A percentile compares a stretch with the other conserved stretches of the same genome.
Evolutionary conservation across 1,140 invertebrate species (phyloP).

Genomic region (Ceratina japonica): DNA sequence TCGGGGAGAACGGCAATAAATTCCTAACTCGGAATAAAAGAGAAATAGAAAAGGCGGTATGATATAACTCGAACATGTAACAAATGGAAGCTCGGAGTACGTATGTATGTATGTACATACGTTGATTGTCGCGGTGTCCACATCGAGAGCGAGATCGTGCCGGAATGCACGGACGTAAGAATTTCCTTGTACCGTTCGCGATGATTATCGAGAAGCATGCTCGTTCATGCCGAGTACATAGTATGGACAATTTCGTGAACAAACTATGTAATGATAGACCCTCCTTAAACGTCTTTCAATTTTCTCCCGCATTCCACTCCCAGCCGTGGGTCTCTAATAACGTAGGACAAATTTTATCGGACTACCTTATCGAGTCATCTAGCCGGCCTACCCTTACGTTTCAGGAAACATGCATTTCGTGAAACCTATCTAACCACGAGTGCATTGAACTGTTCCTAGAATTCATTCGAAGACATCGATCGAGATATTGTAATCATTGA

Average conservation of each 20-base stretch:
- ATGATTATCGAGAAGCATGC: conserved; percentile 31
- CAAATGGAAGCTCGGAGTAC: too few species aligned
- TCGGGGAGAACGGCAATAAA: too few species aligned
- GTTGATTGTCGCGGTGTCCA: conserved; percentile 17
- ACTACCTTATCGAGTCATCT: not conserved
- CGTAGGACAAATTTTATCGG: not conserved
- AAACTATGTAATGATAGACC: not conserved
- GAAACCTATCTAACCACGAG: too few species aligned
- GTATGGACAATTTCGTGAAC: conserved; percentile 17
- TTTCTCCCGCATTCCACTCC: not conserved
- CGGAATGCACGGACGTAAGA: conserved; percentile 19
- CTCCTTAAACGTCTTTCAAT: not conserved
- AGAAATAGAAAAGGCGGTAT: too few species aligned
- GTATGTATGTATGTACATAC: not conserved
- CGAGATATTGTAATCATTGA: not conserved
- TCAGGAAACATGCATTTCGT: too few species aligned
- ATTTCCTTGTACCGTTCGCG: conserved; percentile 25
- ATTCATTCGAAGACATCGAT: too few species aligned
- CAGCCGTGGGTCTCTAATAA: not conserved
- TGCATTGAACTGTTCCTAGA: not conserved
- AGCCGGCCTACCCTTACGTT: not conserved
- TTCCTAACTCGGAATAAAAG: too few species aligned
- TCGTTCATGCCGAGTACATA: conserved; percentile 4
- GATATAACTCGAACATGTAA: too few species aligned
- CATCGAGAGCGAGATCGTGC: conserved; percentile 31